Percentiles rank a stretch among this genome's conserved stretches.
Conservation (phyloP, 2,888 invertebrate species). For the Sphinx pinastri region DNA sequence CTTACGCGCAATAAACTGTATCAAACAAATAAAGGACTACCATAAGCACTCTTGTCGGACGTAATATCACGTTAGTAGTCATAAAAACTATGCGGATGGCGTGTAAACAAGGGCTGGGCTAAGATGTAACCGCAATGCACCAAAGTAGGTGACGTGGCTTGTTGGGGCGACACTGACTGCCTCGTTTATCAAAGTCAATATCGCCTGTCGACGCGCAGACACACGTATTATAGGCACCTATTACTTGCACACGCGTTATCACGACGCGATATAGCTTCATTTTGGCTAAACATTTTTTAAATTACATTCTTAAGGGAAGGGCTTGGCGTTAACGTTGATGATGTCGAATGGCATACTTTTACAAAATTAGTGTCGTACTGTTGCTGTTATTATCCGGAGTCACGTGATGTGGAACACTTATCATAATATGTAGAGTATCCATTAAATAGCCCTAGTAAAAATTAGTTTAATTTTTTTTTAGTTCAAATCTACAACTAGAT, state of each 20-base stretch:
- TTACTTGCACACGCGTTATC: slow-evolving; percentile 64
- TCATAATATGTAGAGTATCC: background rate
- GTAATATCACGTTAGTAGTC: slow-evolving; percentile 73
- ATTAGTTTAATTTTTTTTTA: too few species aligned
- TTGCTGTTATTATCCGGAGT: background rate
- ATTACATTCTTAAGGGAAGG: slow-evolving; percentile 3
- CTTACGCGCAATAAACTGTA: slow-evolving; percentile 69
- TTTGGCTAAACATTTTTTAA: slow-evolving; percentile 25
- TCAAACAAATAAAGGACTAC: slow-evolving; percentile 71
- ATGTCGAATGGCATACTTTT: background rate
- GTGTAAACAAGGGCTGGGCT: slow-evolving; percentile 76
- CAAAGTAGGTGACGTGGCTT: slow-evolving; percentile 79
- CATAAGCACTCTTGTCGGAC: slow-evolving; percentile 64
- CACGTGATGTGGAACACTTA: background rate
- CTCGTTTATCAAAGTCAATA: slow-evolving; percentile 83
- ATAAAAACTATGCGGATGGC: slow-evolving; percentile 75
- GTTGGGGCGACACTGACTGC: slow-evolving; percentile 76
- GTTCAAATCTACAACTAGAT: too few species aligned
- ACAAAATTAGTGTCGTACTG: background rate
- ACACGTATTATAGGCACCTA: slow-evolving; percentile 63
- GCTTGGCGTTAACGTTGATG: background rate
- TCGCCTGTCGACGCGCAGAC: slow-evolving; percentile 74
- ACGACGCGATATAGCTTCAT: slow-evolving; percentile 33
- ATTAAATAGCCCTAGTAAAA: too few species aligned
- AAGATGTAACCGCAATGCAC: slow-evolving; percentile 79